These are phyloP conservation scores for Coracopsis vasa DNA, from an alignment of 2,113 vertebrate species.

Conservation along the genomic window DNA sequence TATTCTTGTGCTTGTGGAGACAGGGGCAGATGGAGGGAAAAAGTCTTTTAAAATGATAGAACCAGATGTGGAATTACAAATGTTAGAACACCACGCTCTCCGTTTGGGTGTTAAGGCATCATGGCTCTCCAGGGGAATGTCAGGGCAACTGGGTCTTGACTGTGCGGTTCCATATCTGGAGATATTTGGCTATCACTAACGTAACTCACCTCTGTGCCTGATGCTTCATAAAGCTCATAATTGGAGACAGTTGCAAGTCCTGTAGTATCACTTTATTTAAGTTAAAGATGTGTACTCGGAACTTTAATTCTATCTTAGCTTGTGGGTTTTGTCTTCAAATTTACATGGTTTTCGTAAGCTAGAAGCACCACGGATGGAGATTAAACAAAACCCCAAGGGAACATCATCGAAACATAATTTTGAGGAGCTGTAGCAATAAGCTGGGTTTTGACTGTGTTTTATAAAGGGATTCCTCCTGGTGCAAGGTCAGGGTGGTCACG, in stretches of 20 bases:
- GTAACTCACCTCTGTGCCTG: background rate
- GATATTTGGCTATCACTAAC: background rate
- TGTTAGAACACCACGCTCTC: background rate
- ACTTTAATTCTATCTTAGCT: background rate
- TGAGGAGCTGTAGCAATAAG: background rate
- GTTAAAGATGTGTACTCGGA: background rate
- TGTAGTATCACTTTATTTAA: background rate
- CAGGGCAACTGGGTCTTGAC: background rate
- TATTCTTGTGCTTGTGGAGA: background rate
- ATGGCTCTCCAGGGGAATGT: background rate
- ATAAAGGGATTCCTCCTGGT: background rate
- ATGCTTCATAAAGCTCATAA: background rate
- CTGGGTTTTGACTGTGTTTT: background rate
- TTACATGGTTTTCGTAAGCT: background rate
- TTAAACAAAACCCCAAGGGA: slow-evolving; percentile 3
- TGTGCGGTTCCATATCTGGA: background rate
- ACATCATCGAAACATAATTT: background rate
- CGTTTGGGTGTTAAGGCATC: background rate
- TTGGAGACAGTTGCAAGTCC: background rate
- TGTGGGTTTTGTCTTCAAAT: background rate
- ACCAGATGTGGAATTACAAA: background rate
- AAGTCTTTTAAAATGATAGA: background rate
- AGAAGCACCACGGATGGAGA: background rate
- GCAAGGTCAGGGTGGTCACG: background rate
- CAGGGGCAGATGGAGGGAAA: background rate